Evolutionary conservation across 2,113 vertebrate species (phyloP), one percentile per base, ranked within the genome.

Genomic region (Nesospiza acunhae): DNA sequence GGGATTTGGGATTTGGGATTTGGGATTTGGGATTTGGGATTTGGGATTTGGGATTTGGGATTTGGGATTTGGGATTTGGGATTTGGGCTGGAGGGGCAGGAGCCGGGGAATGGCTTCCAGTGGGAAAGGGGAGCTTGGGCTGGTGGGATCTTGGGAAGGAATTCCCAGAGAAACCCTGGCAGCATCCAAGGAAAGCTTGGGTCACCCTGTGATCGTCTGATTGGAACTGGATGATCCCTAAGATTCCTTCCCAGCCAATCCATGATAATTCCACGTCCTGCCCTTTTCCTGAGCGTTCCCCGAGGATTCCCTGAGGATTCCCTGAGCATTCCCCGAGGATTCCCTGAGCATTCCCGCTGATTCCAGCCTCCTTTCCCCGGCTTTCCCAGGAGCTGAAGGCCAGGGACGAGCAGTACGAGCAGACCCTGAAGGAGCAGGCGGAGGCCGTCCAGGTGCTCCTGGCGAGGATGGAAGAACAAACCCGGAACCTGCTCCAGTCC

Each of bases 211-310:
- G 31, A 27, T n/a, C 1, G 7, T 1, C 6, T 8, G 20, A 9
- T 2, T 11, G 41, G 14, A 28, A 28, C 1, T 5, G 55, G 26
- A 16, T 13, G 55, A 14, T 10, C 10, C 18, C 30, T 10, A 7
- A 17, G 4, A 1, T 23, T 11, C 20, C 15, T 24, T 31, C n/a
- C 42, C 73, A 47, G 20, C 27, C 31, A 5, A 16, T 37, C 41
- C 41, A 4, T 0, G 10, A 31, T 6, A 15, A 49, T 60, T 39
- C 56, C 9, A 0, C 6, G 11, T 37, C 33, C 33, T 4, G 55
- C 55, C 11, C 7, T 35, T 46, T 8, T 41, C 33, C 0, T 9
- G 70, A 12, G 26, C 7, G 46, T 74, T 58, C 72, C 70, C 5
- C 3, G 15, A 8, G 1, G 1, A 14, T 55, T 42, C 69, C 70